These are phyloP conservation scores for Drosophila suboccidentalis DNA, from an alignment of 2,888 invertebrate species.

Conservation along the genomic window DNA sequence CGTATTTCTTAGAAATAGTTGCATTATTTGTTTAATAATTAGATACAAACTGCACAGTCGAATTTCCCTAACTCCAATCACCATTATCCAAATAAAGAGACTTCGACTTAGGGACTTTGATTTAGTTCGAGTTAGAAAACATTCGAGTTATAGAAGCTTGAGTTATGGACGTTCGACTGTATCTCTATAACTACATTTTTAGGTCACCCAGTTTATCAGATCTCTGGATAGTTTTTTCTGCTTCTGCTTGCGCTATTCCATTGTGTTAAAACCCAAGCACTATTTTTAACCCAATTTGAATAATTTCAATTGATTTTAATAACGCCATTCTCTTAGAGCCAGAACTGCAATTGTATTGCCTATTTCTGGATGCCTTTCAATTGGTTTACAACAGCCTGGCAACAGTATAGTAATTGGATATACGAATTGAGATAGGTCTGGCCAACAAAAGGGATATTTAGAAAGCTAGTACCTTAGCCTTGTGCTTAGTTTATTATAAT, in stretches of 20 bases:
- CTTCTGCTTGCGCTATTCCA: conserved; percentile 5
- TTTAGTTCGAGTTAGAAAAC: too few relatives aligned
- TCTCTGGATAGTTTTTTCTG: conserved; percentile 11
- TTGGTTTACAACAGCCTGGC: conserved; percentile 42
- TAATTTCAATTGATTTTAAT: conserved; percentile 71
- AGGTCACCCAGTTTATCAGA: conserved; percentile 15
- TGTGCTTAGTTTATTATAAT: conserved; percentile 26
- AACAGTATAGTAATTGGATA: conserved; percentile 24
- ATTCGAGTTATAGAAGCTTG: too few relatives aligned
- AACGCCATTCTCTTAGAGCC: conserved; percentile 63
- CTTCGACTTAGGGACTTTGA: too few relatives aligned
- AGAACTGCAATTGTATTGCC: conserved; percentile 28
- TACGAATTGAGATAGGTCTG: conserved; percentile 32
- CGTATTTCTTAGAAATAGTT: too few relatives aligned
- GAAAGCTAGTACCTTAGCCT: not conserved
- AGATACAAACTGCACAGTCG: too few relatives aligned
- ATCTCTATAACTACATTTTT: not conserved
- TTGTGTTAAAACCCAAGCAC: conserved; percentile 27
- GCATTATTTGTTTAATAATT: too few relatives aligned
- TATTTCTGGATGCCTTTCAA: conserved; percentile 65
- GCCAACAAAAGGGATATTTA: not conserved
- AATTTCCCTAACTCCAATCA: too few relatives aligned
- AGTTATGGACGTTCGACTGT: too few relatives aligned
- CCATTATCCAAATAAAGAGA: too few relatives aligned
- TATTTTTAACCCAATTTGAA: conserved; percentile 65